phyloP scores from a whole-genome alignment of 2,113 vertebrate genomes.

The Alosa alosa region DNA sequence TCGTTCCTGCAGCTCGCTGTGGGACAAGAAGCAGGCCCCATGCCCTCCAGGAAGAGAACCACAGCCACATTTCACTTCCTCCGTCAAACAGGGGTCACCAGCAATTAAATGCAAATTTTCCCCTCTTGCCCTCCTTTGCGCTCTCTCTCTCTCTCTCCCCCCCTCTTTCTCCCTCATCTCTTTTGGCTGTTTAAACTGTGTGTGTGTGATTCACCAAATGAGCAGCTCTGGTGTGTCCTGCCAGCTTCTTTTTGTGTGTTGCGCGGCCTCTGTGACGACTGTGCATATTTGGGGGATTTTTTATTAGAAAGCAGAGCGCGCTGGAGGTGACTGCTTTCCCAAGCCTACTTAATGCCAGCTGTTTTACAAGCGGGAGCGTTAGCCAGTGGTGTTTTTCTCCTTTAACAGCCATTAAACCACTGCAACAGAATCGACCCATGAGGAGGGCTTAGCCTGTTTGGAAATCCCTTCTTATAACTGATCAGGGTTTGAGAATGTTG shows the following conservation, averaged over 20 bases:
- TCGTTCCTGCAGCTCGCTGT: background rate
- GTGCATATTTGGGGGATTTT: constrained; percentile 16
- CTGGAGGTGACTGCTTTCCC: constrained; percentile 15
- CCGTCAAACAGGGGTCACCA: constrained; percentile 21
- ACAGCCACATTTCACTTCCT: constrained; percentile 22
- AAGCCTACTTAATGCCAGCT: constrained; percentile 19
- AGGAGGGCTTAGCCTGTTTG: background rate
- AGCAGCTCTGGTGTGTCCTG: background rate
- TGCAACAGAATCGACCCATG: background rate
- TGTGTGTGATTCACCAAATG: background rate
- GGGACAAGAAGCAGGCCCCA: constrained; percentile 17
- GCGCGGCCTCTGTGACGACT: background rate
- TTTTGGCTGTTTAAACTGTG: background rate
- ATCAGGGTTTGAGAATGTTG: background rate
- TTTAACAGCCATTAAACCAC: constrained; percentile 8
- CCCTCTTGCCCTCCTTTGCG: background rate
- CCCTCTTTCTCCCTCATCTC: background rate
- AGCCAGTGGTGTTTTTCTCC: constrained; percentile 12
- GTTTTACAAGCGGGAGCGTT: constrained; percentile 2
- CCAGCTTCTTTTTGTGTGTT: background rate
- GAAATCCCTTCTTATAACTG: constrained; percentile 6
- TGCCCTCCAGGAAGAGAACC: constrained; percentile 20
- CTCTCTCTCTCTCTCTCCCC: background rate
- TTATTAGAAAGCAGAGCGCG: constrained; percentile 7
- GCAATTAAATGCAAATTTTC: constrained; percentile 34